Evolutionary conservation across 2,113 vertebrate genomes (phyloP).

Genomic region (Desmodus rotundus): DNA sequence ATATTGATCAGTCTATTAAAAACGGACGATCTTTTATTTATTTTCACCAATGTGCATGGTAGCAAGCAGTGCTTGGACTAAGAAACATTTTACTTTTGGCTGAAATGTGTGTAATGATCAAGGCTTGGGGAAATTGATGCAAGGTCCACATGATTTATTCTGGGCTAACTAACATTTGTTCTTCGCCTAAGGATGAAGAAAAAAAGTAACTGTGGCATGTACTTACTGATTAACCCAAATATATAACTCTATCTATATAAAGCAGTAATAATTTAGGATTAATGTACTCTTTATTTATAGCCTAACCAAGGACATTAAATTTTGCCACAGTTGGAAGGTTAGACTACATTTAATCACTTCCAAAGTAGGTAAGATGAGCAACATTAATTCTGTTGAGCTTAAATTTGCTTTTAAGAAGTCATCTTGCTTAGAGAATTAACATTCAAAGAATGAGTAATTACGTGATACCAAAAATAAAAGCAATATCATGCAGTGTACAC

Average conservation of each 20-base stretch:
- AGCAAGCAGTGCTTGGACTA: not conserved
- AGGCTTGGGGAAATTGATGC: not conserved
- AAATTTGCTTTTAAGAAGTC: slow-evolving; percentile 57
- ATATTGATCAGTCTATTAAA: not conserved
- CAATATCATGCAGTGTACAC: not conserved
- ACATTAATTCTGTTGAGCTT: slow-evolving; percentile 46
- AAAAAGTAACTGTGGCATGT: not conserved
- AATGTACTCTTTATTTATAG: slow-evolving; percentile 57
- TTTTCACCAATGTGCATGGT: not conserved
- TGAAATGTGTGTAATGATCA: not conserved
- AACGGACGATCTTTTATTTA: not conserved
- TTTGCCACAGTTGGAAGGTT: not conserved
- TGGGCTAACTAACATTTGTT: not conserved
- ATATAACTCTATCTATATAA: not conserved
- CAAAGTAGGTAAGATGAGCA: slow-evolving; percentile 31
- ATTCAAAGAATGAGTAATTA: slow-evolving; percentile 28
- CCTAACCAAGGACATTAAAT: slow-evolving; percentile 49
- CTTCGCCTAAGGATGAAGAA: not conserved
- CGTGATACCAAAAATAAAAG: not conserved
- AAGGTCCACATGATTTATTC: not conserved
- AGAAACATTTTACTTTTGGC: not conserved
- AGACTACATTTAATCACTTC: slow-evolving; percentile 61
- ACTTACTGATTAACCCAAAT: slow-evolving; percentile 22
- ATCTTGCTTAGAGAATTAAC: slow-evolving; percentile 45
- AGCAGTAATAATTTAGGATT: slow-evolving; percentile 33